Percentiles rank a stretch among this genome's conserved stretches.
These are phyloP conservation scores for Fragum whitleyi DNA, from an alignment of 2,888 invertebrate species.

Conservation along the genomic window DNA sequence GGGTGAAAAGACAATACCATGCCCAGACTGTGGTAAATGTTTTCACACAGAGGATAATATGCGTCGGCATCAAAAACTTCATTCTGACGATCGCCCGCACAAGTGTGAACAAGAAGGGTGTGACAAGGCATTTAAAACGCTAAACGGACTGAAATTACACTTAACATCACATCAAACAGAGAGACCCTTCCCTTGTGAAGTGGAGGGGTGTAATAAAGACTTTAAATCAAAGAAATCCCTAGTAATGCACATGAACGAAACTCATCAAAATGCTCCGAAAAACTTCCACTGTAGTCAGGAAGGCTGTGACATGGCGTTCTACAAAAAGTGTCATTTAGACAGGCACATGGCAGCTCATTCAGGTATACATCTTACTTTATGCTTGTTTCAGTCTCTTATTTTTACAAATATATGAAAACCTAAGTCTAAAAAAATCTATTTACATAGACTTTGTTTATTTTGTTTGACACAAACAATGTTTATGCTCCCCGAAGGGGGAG, in stretches of 20 bases:
- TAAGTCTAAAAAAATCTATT: too few species aligned
- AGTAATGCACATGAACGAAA: conserved; percentile 79
- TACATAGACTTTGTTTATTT: too few species aligned
- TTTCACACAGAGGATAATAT: conserved; percentile 81
- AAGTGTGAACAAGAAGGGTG: conserved; percentile 78
- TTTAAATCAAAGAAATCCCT: conserved; percentile 80
- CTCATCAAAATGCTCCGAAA: conserved; percentile 79
- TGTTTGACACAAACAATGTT: too few species aligned
- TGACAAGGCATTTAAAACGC: conserved; percentile 80
- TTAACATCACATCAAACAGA: conserved; percentile 77
- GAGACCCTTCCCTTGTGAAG: conserved; percentile 78
- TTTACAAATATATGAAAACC: too few species aligned
- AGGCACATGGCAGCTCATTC: conserved; percentile 83
- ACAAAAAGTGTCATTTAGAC: conserved; percentile 82
- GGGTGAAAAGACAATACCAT: conserved; percentile 63
- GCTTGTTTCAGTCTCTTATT: too few species aligned
- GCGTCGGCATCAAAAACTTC: conserved; percentile 78
- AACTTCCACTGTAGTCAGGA: conserved; percentile 79
- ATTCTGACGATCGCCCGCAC: conserved; percentile 77
- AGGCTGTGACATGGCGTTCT: conserved; percentile 82
- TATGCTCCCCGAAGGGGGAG: too few species aligned
- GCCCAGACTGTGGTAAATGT: conserved; percentile 78
- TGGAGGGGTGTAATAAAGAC: conserved; percentile 79
- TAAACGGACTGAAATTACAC: conserved; percentile 78
- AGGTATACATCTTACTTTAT: conserved; percentile 79